Evolutionary conservation across 2,113 vertebrate species (phyloP).

Genomic region (Anser brachyrhynchus): DNA sequence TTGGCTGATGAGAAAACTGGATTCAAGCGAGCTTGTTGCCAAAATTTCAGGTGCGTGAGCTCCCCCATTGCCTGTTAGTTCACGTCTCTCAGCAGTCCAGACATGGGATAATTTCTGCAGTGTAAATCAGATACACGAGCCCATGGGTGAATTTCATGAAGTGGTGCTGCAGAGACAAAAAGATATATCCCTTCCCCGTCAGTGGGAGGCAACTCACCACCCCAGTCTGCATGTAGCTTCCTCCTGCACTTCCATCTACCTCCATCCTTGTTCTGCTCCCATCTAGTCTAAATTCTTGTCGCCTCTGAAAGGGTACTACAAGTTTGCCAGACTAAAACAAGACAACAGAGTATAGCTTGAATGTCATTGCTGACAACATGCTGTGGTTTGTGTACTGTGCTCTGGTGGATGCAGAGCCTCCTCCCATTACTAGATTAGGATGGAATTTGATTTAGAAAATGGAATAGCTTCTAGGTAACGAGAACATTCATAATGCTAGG

Average conservation of each 20-base stretch:
- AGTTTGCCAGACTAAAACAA: background rate
- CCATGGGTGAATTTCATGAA: background rate
- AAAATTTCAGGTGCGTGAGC: background rate
- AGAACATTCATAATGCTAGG: background rate
- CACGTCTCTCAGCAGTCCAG: background rate
- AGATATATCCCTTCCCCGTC: background rate
- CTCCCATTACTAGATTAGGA: background rate
- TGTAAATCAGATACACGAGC: background rate
- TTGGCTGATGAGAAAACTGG: background rate
- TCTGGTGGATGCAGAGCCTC: background rate
- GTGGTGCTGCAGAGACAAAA: background rate
- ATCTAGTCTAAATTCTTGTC: background rate
- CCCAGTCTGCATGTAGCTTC: background rate
- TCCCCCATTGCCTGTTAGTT: background rate
- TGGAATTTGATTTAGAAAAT: conserved; percentile 25
- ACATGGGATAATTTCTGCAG: background rate
- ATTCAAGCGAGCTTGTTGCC: background rate
- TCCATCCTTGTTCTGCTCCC: background rate
- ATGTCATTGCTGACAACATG: background rate
- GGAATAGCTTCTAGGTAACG: background rate
- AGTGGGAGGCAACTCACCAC: background rate
- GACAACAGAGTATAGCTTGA: background rate
- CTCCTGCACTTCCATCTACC: background rate
- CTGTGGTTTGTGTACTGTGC: background rate
- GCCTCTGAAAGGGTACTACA: background rate